These are phyloP conservation scores for Pyrochroa serraticornis DNA, from an alignment of 2,888 invertebrate species.

Conservation along the genomic window DNA sequence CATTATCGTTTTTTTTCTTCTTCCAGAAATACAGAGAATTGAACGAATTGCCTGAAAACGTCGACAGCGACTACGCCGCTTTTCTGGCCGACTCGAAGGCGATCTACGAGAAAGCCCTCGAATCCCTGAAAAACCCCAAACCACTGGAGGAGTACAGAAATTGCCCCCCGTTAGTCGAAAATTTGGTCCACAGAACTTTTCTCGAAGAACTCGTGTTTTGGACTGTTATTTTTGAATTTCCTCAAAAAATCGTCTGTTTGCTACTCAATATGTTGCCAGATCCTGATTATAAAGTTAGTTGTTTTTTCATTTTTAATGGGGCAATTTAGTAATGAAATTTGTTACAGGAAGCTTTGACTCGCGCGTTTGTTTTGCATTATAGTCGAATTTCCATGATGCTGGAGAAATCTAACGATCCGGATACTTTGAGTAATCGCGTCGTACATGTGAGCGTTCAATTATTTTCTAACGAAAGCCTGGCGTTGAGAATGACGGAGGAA, in stretches of 20 bases:
- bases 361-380: constrained; percentile 96
- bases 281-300: constrained; percentile 83
- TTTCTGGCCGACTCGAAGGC: constrained; percentile 76
- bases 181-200: constrained; percentile 81
- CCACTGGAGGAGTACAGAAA: constrained; percentile 78
- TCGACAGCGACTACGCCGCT: constrained; percentile 72
- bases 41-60: constrained; percentile 67
- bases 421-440: constrained; percentile 92
- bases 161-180: constrained; percentile 78
- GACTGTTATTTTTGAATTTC: constrained; percentile 97
- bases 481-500: constrained; percentile 89
- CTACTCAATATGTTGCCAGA: constrained; percentile 94
- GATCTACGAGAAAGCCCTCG: constrained; percentile 82
- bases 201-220: constrained; percentile 97
- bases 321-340: constrained; percentile 14
- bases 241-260: constrained; percentile 94
- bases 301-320: background rate
- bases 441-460: constrained; percentile 97
- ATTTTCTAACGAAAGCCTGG: constrained; percentile 92
- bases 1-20: constrained; percentile 11
- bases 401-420: constrained; percentile 83
- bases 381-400: constrained; percentile 92
- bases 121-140: constrained; percentile 74
- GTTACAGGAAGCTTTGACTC: constrained; percentile 84
- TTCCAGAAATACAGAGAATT: constrained; percentile 74